Evolutionary conservation across 2,797 vertebrate species (phyloP), one percentile per base, ranked within the genome.

Genomic region (Bovichtus diacanthus): DNA sequence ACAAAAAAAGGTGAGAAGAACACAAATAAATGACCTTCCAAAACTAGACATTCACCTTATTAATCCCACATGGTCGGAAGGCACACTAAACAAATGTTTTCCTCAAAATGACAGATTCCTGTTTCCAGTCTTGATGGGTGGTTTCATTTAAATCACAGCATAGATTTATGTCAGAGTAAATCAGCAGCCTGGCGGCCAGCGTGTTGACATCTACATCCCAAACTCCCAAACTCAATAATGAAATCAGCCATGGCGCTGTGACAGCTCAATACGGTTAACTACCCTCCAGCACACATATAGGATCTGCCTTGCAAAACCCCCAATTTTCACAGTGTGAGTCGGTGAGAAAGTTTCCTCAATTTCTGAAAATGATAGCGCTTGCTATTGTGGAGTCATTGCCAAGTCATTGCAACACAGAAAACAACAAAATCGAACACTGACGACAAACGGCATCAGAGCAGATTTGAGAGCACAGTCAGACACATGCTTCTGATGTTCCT

Each of bases 131-230:
- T 58, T 60, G 54, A 69, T 50, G 55, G 61, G 66, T 75, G 82
- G 87, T 90, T 89, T 91, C 66, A 85, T 88, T 85, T 88, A 84
- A 91, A 88, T 89, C 85, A 84, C 73, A 58, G 41, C 23, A 83
- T 74, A 70, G 88, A 90, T 90, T 90, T 80, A 83, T 77, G 68
- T 54, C 70, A 44, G 65, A 80, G 79, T 85, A 91, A 91, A 90
- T 89, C 85, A 88, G 64, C 16, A 56, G 74, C 61, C 80, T 72
- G 67, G 85, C 74, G 65, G 81, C 73, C 89, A 81, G 50, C 39
- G 89, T 85, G 81, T 85, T 66, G 89, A 93, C 86, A 66, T 85
- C 80, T 76, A 81, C 76, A 67, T 83, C 76, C 76, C 77, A 38
- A 83, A 81, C 68, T 81, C 60, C 39, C 46, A 72, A 34, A 79